phyloP scores from a whole-genome alignment of 2,888 invertebrate genomes.

The Trissolcus brochymenae region DNA sequence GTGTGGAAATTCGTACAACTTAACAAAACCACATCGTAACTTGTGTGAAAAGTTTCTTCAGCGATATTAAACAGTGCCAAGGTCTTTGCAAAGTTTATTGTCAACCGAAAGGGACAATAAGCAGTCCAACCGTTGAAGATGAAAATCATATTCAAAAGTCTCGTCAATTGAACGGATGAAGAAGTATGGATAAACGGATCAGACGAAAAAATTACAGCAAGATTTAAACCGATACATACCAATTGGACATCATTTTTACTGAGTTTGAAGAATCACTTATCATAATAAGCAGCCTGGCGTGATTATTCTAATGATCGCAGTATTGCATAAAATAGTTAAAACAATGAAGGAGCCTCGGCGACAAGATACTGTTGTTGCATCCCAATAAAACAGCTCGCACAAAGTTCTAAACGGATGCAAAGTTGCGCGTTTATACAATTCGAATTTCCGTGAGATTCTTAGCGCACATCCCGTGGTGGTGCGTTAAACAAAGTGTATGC shows the following conservation, averaged over 20 bases:
- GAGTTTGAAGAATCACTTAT: slow-evolving; percentile 10
- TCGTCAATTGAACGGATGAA: too few relatives aligned
- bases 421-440: slow-evolving; percentile 39
- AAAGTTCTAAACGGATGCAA: slow-evolving; percentile 24
- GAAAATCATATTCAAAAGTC: neutral
- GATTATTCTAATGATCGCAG: slow-evolving; percentile 14
- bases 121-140: too few relatives aligned
- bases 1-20: slow-evolving; percentile 45
- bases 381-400: neutral
- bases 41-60: too few relatives aligned
- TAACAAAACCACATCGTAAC: slow-evolving; percentile 3
- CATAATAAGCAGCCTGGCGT: slow-evolving; percentile 10
- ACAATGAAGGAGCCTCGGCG: too few relatives aligned
- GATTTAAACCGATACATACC: too few relatives aligned
- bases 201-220: too few relatives aligned
- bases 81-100: slow-evolving; percentile 55
- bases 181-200: too few relatives aligned
- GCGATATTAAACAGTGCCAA: too few relatives aligned
- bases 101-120: slow-evolving; percentile 39
- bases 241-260: neutral
- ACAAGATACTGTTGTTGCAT: neutral
- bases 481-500: slow-evolving; percentile 32
- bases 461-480: slow-evolving; percentile 24
- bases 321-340: slow-evolving; percentile 16
- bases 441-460: slow-evolving; percentile 39